Conservation (phyloP, 2,797 vertebrate species). For the Morus bassanus region DNA sequence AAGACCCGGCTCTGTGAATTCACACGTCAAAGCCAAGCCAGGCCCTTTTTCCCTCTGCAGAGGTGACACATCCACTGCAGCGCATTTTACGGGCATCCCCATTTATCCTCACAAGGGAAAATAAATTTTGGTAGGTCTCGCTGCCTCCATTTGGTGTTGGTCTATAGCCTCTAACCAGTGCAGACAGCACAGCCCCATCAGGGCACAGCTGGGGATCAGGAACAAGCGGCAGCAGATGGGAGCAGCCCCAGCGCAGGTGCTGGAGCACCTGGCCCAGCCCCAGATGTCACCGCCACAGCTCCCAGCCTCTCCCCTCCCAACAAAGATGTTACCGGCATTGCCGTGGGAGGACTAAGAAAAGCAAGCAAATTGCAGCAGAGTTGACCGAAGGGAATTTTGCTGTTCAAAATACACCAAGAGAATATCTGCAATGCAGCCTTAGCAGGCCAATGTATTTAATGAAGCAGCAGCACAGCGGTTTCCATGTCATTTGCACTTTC, state of each 20-base stretch:
- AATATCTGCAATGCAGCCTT: constrained; percentile 28
- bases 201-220: neutral
- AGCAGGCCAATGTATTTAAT: neutral
- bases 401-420: neutral
- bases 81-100: accelerated
- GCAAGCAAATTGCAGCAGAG: neutral
- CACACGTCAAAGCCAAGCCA: accelerated
- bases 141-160: too few species aligned
- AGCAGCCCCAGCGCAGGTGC: neutral
- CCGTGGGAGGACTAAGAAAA: neutral
- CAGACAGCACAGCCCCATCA: neutral
- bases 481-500: neutral
- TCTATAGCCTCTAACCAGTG: too few species aligned
- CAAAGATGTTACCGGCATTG: neutral
- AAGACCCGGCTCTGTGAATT: neutral
- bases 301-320: neutral
- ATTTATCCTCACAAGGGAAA: accelerated
- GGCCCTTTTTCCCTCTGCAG: neutral
- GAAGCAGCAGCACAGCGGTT: neutral
- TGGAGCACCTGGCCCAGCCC: neutral
- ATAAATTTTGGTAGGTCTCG: neutral
- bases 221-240: neutral
- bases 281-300: neutral
- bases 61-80: neutral
- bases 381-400: neutral